Conservation (phyloP, 2,113 vertebrate genomes). For the Esox niger region DNA sequence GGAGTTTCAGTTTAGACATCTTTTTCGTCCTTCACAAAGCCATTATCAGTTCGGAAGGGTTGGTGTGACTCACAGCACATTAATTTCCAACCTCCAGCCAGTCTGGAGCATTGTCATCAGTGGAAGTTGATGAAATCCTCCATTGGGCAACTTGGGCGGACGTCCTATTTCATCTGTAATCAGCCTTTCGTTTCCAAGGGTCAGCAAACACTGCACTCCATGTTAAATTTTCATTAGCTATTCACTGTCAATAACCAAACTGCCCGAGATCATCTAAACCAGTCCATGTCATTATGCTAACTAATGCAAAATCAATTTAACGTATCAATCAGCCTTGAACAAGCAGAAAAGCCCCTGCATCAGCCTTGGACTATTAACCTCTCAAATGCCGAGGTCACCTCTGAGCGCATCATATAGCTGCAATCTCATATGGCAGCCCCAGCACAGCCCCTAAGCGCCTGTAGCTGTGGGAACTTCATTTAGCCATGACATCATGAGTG, state of each 20-base stretch:
- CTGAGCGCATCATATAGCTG: conserved; percentile 19
- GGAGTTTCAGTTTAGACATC: conserved; percentile 19
- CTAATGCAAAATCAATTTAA: conserved; percentile 50
- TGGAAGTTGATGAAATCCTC: conserved; percentile 14
- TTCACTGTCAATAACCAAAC: conserved; percentile 22
- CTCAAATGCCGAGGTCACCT: conserved; percentile 25
- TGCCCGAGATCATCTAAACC: conserved; percentile 22
- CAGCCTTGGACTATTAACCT: conserved; percentile 37
- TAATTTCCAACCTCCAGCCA: conserved; percentile 4
- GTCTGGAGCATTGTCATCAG: background rate
- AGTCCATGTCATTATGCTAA: conserved; percentile 41
- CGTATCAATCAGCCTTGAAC: conserved; percentile 42
- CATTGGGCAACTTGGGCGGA: background rate
- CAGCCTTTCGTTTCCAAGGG: background rate
- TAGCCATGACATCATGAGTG: conserved; percentile 23
- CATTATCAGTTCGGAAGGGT: conserved; percentile 32
- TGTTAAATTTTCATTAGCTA: conserved; percentile 12
- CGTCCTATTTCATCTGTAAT: conserved; percentile 1
- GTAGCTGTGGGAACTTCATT: conserved; percentile 26
- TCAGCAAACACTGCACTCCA: conserved; percentile 17
- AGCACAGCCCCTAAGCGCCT: conserved; percentile 8
- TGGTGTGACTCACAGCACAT: conserved; percentile 11
- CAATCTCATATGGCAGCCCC: conserved; percentile 25
- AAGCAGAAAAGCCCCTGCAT: conserved; percentile 17
- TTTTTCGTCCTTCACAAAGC: conserved; percentile 36